These are phyloP conservation scores for Ligdia adustata DNA, from an alignment of 2,888 invertebrate species.

Conservation along the genomic window DNA sequence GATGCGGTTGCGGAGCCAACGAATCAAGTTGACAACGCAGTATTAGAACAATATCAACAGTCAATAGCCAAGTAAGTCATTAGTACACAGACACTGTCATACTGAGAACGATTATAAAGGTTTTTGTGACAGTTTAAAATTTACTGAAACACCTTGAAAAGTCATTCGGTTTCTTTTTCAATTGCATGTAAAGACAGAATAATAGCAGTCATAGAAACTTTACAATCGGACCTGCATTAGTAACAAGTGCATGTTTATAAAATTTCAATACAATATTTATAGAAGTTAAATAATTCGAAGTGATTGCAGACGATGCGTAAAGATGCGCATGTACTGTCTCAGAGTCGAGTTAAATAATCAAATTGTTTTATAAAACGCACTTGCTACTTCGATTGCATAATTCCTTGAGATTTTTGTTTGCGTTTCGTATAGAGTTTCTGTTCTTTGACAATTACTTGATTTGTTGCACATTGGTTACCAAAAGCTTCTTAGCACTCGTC, in stretches of 20 bases:
- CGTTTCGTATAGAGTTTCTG: constrained; percentile 18
- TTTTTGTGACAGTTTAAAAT: no score
- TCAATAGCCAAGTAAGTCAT: constrained; percentile 92
- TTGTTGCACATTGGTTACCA: constrained; percentile 6
- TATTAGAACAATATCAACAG: constrained; percentile 92
- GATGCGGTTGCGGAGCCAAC: constrained; percentile 63
- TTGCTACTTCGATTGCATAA: constrained; percentile 8
- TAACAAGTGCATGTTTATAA: constrained; percentile 6
- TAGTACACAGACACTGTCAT: no score
- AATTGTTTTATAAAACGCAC: not conserved
- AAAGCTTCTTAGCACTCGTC: constrained; percentile 1
- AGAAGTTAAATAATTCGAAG: no score
- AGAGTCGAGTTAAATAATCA: not conserved
- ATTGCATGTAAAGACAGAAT: no score
- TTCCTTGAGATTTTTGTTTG: constrained; percentile 9
- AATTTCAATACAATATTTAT: no score
- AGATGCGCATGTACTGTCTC: no score
- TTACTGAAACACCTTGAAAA: no score
- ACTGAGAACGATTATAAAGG: no score
- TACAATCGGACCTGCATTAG: no score
- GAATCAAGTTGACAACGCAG: constrained; percentile 87
- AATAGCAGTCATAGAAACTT: no score
- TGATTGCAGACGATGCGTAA: no score
- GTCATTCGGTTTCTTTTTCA: no score
- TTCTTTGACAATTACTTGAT: constrained; percentile 1